Evolutionary conservation across 2,797 vertebrate species (phyloP).

Genomic region (Phylloscopus collybita): DNA sequence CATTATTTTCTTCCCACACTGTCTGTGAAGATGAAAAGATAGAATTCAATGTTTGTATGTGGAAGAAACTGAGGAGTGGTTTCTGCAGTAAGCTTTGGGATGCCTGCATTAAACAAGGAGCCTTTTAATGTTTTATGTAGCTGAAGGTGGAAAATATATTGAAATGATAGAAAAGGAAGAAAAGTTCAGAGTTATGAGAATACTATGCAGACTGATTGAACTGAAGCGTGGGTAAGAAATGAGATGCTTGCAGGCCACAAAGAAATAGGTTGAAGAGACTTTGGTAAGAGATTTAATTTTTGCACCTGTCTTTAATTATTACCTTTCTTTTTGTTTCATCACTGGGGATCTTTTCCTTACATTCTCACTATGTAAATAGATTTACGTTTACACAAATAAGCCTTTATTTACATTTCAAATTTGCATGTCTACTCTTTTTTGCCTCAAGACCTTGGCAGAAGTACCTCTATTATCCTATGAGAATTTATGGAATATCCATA

Average conservation of each 20-base stretch:
- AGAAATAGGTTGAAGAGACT: neutral
- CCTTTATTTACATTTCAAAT: neutral
- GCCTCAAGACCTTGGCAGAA: neutral
- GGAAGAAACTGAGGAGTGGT: neutral
- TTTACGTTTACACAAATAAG: neutral
- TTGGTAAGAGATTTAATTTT: neutral
- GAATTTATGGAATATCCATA: slow-evolving; percentile 49
- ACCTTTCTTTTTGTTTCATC: neutral
- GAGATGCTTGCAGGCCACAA: neutral
- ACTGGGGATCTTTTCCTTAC: neutral
- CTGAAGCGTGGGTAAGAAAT: neutral
- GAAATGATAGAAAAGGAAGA: neutral
- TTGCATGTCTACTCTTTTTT: neutral
- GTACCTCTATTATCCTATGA: slow-evolving; percentile 34
- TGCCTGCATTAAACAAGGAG: neutral
- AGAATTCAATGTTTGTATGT: neutral
- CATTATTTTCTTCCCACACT: neutral
- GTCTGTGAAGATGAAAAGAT: neutral
- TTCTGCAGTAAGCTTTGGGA: neutral
- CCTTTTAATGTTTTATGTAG: neutral
- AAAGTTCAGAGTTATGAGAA: neutral
- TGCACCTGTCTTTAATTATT: neutral
- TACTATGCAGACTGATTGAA: neutral
- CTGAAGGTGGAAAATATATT: neutral
- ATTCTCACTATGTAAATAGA: neutral